Evolutionary conservation across 53 echinoderm and acorn worm genomes (phyloP).

Genomic region (Zoroaster sp.): DNA sequence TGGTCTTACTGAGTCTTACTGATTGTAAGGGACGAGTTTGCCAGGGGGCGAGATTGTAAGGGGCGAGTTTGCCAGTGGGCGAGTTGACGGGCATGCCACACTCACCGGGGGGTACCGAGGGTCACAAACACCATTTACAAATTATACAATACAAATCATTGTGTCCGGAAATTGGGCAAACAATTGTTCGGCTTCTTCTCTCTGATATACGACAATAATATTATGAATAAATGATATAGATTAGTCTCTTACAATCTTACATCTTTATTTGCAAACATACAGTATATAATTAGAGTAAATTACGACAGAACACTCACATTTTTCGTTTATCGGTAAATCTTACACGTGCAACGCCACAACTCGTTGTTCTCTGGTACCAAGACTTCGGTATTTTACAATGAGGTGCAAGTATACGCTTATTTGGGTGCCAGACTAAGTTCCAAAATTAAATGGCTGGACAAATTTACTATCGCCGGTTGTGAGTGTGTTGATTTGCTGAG

Average conservation of each 20-base stretch:
- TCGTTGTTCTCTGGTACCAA: neutral
- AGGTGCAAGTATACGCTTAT: neutral
- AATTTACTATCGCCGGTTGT: too few relatives aligned
- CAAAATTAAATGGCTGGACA: neutral
- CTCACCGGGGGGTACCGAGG: too few relatives aligned
- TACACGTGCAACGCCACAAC: neutral
- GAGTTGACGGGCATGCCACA: too few relatives aligned
- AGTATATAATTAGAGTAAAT: neutral
- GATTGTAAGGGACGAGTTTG: too few relatives aligned
- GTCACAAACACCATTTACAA: too few relatives aligned
- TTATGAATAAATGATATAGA: neutral
- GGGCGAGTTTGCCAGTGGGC: too few relatives aligned
- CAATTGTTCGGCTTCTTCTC: neutral
- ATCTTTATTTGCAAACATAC: too few relatives aligned
- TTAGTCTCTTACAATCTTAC: neutral
- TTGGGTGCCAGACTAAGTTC: neutral
- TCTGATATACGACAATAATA: neutral
- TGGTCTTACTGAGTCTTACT: too few relatives aligned
- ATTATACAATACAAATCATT: neutral
- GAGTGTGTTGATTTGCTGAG: too few relatives aligned
- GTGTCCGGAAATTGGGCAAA: conserved; percentile 37
- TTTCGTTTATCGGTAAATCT: neutral
- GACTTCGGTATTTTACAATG: too few relatives aligned
- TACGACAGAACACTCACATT: neutral
- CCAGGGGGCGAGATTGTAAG: too few relatives aligned